These are phyloP conservation scores for Bedellia somnulentella DNA, from an alignment of 2,888 invertebrate species.

Conservation along the genomic window DNA sequence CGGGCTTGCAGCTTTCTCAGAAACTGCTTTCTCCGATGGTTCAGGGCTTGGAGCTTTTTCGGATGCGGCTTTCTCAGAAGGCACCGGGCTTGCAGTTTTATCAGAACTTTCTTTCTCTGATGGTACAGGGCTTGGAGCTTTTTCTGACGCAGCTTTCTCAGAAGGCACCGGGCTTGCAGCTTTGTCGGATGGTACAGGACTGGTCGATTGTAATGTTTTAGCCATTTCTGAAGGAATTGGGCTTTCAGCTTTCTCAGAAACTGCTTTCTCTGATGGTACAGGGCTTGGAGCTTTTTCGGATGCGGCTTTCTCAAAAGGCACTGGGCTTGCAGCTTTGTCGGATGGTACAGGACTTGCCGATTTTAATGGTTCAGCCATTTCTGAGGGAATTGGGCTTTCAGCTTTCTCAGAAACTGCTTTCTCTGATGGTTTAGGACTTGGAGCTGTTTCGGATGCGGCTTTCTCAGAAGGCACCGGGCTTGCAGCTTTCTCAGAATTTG, in stretches of 20 bases:
- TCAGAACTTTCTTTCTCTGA: neutral
- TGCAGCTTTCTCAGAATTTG: slow-evolving; percentile 2
- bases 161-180: neutral
- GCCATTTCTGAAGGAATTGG: neutral
- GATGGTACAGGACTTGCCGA: neutral
- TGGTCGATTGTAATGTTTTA: no score
- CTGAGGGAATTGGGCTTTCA: neutral
- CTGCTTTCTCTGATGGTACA: neutral
- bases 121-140: neutral
- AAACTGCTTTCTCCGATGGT: neutral
- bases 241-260: neutral
- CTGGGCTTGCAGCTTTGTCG: neutral
- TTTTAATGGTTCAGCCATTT: neutral
- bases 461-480: neutral
- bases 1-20: neutral
- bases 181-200: neutral
- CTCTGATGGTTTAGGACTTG: neutral
- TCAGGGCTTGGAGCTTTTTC: neutral
- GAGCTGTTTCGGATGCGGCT: neutral
- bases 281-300: neutral
- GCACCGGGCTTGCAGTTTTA: neutral
- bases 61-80: neutral
- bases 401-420: slow-evolving; percentile 1
- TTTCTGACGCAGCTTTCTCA: neutral
- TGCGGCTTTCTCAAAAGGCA: neutral